Base-by-base conservation (phyloP, 2,113 vertebrate species). In the Crotalus helleri region DNA sequence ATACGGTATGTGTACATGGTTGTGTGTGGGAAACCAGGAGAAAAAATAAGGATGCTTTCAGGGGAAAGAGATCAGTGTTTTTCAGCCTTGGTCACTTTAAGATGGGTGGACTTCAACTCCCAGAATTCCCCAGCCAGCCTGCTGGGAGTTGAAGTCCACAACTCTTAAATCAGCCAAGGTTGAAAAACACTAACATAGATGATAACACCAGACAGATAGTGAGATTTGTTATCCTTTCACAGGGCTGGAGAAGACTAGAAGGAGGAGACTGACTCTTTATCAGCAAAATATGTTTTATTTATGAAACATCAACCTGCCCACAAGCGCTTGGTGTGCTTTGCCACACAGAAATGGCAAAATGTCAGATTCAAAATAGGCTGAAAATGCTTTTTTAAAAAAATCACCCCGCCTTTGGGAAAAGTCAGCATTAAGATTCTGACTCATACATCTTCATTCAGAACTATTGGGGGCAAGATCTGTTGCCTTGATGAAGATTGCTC, bases 341-440 rank as follows among this genome's bases (percentile, higher is more conserved):
- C 46, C 13, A 49, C 24, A 1, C 49, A 17, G 92, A 85, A 59
- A 93, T 92, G 61, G 93, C 81, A 59, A 69, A 87, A 87, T 93
- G 93, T 87, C 49, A 90, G 93, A 94, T 54, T 85, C 17, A 9
- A 81, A 90, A 49, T 85, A 54, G 51, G 10, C 61, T 90, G 44
- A 91, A 95, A 90, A 29, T 0, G 0, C 5, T 23, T 4, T n/a
- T 91, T 58, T 93, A 23, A 23, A 58, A 57, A 51, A 24, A 93
- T 55, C 53, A 88, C 0, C 61, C 95, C 95, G 85, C 96, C 90
- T 91, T 94, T 93, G 94, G 64, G 94, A 95, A 92, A 59, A 92
- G 33, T 91, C 94, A 94, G 92, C 92, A 86, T 29, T 53, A 55
- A 88, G 23, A 57, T 51, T 89, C 24, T 7, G 15, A 49, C 81